A percentile compares a stretch with the other conserved stretches of the same genome.
These are phyloP conservation scores for Macropus fuliginosus DNA, from an alignment of 2,797 vertebrate species.

Conservation along the genomic window DNA sequence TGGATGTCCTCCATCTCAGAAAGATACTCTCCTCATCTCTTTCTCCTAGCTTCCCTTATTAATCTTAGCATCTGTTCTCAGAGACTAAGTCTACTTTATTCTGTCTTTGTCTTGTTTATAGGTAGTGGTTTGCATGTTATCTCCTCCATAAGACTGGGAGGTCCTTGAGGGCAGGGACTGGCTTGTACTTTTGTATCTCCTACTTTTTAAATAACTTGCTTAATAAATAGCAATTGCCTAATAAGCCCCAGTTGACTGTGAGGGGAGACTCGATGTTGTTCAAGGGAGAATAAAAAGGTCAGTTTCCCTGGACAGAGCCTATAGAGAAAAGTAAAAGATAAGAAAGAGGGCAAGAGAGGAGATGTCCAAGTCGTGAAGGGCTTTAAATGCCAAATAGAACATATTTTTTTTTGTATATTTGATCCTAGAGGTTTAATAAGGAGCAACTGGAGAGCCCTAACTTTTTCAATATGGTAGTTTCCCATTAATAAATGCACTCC, in stretches of 20 bases:
- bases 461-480: neutral
- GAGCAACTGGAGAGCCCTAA: neutral
- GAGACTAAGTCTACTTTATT: neutral
- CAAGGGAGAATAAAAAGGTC: neutral
- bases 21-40: neutral
- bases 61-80: neutral
- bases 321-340: neutral
- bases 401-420: neutral
- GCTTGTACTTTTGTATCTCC: neutral
- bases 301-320: neutral
- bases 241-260: neutral
- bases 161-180: neutral
- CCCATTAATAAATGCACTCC: neutral
- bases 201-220: neutral
- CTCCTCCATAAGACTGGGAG: neutral
- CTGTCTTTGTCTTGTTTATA: neutral
- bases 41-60: neutral
- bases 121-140: neutral
- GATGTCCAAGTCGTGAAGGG: neutral
- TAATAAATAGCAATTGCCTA: too few relatives aligned
- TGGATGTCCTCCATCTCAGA: neutral
- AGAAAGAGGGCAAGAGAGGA: neutral
- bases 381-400: neutral
- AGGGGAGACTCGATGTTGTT: neutral
- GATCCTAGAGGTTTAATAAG: neutral